Conservation (phyloP, 2,797 vertebrate species). For the Protonibea diacanthus region DNA sequence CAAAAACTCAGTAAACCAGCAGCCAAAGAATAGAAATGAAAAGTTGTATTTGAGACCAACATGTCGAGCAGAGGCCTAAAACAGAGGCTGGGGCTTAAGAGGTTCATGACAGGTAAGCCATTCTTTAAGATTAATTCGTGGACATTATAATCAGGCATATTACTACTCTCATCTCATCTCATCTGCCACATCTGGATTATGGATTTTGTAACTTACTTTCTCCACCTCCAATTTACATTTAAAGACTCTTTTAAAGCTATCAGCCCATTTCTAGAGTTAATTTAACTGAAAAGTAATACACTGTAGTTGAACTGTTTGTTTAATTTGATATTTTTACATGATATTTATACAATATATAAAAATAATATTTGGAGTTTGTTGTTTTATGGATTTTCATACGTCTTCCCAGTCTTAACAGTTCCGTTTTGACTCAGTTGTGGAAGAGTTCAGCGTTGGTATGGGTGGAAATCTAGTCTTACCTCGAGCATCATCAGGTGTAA, state of each 20-base stretch:
- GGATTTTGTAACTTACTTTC: too few species aligned
- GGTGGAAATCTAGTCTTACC: background rate
- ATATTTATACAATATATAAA: background rate
- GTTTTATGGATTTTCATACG: background rate
- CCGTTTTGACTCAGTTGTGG: background rate
- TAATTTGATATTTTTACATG: background rate
- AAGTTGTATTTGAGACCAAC: too few species aligned
- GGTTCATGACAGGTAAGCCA: too few species aligned
- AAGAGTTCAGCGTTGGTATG: background rate
- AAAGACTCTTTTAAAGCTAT: background rate
- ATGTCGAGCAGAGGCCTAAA: too few species aligned
- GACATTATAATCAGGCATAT: background rate
- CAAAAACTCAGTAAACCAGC: too few species aligned
- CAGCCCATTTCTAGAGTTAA: background rate
- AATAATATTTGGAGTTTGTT: background rate
- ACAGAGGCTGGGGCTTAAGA: too few species aligned
- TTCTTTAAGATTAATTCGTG: background rate
- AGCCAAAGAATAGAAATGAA: too few species aligned
- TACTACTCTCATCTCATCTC: background rate
- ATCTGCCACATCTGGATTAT: background rate
- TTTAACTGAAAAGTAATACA: background rate
- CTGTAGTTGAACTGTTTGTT: background rate
- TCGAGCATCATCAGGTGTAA: conserved; percentile 14
- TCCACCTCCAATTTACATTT: background rate
- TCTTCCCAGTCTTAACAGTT: background rate